Evolutionary conservation across 2,113 vertebrate species (phyloP).

Genomic region (Holacanthus passer): DNA sequence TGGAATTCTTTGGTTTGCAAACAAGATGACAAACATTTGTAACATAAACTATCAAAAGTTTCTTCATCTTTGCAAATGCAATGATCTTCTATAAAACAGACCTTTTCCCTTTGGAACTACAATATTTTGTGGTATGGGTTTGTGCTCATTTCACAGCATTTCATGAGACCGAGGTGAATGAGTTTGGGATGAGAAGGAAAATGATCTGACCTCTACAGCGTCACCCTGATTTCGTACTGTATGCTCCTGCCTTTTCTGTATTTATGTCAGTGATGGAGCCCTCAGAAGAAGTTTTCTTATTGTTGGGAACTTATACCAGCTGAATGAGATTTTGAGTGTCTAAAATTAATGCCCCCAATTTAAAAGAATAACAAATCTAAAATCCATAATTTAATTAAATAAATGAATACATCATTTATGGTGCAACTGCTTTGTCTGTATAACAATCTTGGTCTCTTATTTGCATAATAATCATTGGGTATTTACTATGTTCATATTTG

Average conservation of each 20-base stretch:
- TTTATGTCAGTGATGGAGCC: neutral
- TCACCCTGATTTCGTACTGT: neutral
- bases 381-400: slow-evolving; percentile 16
- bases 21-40: neutral
- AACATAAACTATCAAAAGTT: neutral
- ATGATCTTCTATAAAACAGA: neutral
- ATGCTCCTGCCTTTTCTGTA: neutral
- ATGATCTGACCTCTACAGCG: neutral
- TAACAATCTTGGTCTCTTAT: slow-evolving; percentile 20
- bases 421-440: slow-evolving; percentile 24
- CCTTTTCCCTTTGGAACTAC: neutral
- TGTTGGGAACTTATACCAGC: neutral
- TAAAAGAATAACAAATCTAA: slow-evolving; percentile 1
- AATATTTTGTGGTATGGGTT: neutral
- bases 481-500: slow-evolving; percentile 24
- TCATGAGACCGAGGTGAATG: neutral
- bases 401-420: neutral
- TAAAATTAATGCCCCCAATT: slow-evolving; percentile 6
- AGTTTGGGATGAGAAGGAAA: neutral
- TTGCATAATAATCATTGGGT: slow-evolving; percentile 27
- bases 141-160: slow-evolving; percentile 33
- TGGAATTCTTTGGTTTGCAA: neutral
- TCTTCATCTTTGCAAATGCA: neutral
- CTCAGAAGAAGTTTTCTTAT: neutral
- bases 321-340: neutral